These are phyloP conservation scores for Scaptomyza montana DNA, from an alignment of 1,140 invertebrate genomes.

Conservation along the genomic window DNA sequence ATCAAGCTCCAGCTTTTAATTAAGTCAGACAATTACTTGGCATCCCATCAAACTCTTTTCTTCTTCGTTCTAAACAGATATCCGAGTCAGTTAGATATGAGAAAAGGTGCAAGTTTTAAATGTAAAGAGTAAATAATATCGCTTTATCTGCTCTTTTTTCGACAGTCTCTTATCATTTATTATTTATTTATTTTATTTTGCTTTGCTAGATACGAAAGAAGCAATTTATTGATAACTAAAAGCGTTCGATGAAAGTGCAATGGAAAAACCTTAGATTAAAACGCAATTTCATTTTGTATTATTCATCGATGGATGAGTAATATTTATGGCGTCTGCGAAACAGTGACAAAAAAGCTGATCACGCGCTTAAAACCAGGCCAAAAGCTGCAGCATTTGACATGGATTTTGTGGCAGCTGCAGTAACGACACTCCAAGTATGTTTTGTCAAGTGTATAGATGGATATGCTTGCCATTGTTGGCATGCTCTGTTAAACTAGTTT, in stretches of 20 bases:
- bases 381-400: constrained; percentile 27
- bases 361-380: constrained; percentile 31
- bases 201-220: constrained; percentile 12
- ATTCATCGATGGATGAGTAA: constrained; percentile 44
- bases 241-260: constrained; percentile 1
- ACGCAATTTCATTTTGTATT: constrained; percentile 28
- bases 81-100: constrained; percentile 7
- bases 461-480: constrained; percentile 22
- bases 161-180: constrained; percentile 24
- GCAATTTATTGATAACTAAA: constrained; percentile 34
- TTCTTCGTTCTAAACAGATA: neutral
- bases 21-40: neutral
- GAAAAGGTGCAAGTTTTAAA: constrained; percentile 8
- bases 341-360: constrained; percentile 5
- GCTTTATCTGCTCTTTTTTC: too few relatives aligned
- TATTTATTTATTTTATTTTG: constrained; percentile 7
- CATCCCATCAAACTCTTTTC: neutral
- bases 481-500: constrained; percentile 66
- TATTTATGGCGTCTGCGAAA: constrained; percentile 36
- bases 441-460: neutral
- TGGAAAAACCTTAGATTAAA: constrained; percentile 18
- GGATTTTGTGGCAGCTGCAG: constrained; percentile 1
- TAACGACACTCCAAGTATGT: neutral
- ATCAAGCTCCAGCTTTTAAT: too few relatives aligned
- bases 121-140: neutral